Conservation (phyloP, 1,140 invertebrate species). For the Cotesia vestalis region DNA sequence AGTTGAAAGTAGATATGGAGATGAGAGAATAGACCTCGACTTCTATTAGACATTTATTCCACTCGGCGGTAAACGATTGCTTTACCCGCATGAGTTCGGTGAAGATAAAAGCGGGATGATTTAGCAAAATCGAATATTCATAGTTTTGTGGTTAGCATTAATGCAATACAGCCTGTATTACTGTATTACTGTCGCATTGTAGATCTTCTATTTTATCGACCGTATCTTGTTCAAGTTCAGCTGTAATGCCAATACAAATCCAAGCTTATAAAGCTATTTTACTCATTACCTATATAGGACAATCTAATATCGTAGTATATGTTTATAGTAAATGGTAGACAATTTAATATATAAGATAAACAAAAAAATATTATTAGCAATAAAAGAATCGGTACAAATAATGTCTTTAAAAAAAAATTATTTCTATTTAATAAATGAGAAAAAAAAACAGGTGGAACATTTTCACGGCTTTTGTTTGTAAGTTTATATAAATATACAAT, state of each 20-base stretch:
- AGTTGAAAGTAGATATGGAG: no score
- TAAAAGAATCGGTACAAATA: no score
- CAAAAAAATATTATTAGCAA: no score
- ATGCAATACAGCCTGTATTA: not conserved
- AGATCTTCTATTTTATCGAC: not conserved
- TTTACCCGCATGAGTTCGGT: not conserved
- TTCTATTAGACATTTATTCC: no score
- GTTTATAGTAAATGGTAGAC: no score
- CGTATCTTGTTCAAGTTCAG: not conserved
- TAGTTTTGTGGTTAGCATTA: not conserved
- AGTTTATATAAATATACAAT: slow-evolving; percentile 13
- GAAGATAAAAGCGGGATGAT: slow-evolving; percentile 4
- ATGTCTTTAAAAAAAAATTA: no score
- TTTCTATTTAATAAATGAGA: not conserved
- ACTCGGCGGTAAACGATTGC: slow-evolving; percentile 11
- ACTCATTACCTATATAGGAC: not conserved
- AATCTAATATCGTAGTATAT: no score
- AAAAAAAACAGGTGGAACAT: slow-evolving; percentile 18
- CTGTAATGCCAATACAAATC: slow-evolving; percentile 33
- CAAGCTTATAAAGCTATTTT: slow-evolving; percentile 10
- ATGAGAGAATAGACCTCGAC: no score
- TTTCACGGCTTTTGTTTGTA: slow-evolving; percentile 24
- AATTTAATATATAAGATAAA: no score
- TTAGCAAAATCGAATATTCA: slow-evolving; percentile 14
- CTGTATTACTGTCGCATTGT: not conserved